Base-by-base conservation (phyloP, 2,113 vertebrate species). In the Vombatus ursinus region DNA sequence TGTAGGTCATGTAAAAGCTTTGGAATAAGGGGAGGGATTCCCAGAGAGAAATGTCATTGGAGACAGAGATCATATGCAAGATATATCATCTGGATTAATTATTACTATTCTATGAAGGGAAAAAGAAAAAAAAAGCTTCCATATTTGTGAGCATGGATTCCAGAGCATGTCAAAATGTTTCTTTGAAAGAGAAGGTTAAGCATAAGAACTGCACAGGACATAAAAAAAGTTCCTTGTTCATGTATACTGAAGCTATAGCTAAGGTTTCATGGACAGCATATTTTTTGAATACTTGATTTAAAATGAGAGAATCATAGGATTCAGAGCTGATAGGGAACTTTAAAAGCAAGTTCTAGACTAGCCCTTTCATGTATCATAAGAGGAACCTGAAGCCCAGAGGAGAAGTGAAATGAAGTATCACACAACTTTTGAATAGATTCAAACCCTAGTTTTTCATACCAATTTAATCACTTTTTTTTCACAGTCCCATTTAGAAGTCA, bases 1-100 rank as follows among this genome's bases (percentile, higher is more conserved):
- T 99, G 98, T 98, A 99, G 99, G 99, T 99, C 99, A 98, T 90
- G 96, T 99, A 99, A 99, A 98, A 99, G 99, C 98, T 98, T 99
- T 96, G 98, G 98, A 98, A 98, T 98, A 97, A 97, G 98, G 96
- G 98, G 98, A 97, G 98, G 98, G 98, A 98, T 98, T 98, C 98
- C 96, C 97, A 98, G 98, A 98, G 98, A 98, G 98, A 97, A 98
- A 98, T 97, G 98, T 98, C 98, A 96, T 94, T 50, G 47, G 95
- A 94, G 95, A 98, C 96, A 95, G 97, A 98, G 97, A 95, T n/a
- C 90, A 93, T 94, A 97, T 95, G 94, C 61, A 93, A 97, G 96
- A 95, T 93, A 94, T n/a, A 44, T 28, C 90, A 54, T 50, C 4
- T 44, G 95, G 95, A 90, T 90, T 97, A 97, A 96, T 96, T 91